A percentile compares a stretch with the other conserved stretches of the same genome.
phyloP scores from a whole-genome alignment of 2,888 invertebrate genomes.

The Hydropsyche betteni region DNA sequence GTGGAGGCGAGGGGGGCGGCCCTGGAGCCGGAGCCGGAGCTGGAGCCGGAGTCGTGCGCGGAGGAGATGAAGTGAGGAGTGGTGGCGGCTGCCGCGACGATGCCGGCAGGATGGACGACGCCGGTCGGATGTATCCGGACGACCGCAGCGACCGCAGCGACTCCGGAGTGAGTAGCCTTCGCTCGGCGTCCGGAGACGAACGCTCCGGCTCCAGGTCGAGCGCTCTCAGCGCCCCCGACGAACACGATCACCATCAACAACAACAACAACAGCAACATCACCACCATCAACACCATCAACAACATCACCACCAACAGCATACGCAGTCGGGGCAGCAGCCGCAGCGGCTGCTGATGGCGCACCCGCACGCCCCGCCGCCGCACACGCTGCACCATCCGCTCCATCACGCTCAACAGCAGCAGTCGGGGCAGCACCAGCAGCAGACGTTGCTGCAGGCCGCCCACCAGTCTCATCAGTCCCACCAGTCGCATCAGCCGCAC shows the following conservation, averaged over 20 bases:
- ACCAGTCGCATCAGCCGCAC: background rate
- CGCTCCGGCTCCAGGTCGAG: constrained; percentile 79
- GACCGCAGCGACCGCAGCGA: constrained; percentile 68
- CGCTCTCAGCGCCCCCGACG: constrained; percentile 79
- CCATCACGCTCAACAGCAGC: constrained; percentile 71
- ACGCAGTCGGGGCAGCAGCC: no score
- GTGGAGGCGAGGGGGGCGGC: constrained; percentile 56
- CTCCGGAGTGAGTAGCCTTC: constrained; percentile 79
- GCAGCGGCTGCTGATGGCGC: constrained; percentile 52
- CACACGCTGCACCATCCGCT: constrained; percentile 54
- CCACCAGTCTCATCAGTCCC: constrained; percentile 11
- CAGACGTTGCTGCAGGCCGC: constrained; percentile 54
- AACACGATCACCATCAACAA: constrained; percentile 66
- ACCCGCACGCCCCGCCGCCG: constrained; percentile 54
- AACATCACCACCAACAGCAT: constrained; percentile 57
- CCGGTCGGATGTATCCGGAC: constrained; percentile 56
- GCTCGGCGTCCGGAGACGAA: constrained; percentile 77
- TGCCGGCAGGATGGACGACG: constrained; percentile 45
- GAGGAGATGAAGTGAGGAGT: constrained; percentile 52
- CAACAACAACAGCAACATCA: constrained; percentile 62
- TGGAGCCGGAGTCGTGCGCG: constrained; percentile 56
- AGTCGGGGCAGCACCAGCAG: constrained; percentile 59
- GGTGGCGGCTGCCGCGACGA: constrained; percentile 55
- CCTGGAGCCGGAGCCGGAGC: constrained; percentile 58
- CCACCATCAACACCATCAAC: constrained; percentile 73